Conservation (phyloP, 2,113 vertebrate species). For the Galbula dea region DNA sequence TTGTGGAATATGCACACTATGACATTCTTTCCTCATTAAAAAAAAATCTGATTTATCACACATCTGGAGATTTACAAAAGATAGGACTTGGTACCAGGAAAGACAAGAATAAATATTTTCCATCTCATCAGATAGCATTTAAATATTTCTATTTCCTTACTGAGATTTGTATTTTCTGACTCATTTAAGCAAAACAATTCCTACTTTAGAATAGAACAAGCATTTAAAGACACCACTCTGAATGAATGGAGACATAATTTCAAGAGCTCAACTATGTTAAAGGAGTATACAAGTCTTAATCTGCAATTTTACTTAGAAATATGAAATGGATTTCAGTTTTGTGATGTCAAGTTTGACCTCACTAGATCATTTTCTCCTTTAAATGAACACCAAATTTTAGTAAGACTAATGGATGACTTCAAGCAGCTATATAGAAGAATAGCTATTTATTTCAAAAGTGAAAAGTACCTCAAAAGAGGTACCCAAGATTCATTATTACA, state of each 20-base stretch:
- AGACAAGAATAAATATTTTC: not conserved
- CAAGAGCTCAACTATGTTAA: not conserved
- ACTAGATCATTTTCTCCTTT: not conserved
- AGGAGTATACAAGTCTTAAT: not conserved
- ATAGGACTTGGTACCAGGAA: not conserved
- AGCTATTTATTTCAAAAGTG: not conserved
- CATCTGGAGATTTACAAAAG: not conserved
- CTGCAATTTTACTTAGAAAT: not conserved
- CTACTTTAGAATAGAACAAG: not conserved
- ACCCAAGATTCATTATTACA: not conserved
- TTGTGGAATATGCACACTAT: not conserved
- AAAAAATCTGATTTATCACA: not conserved
- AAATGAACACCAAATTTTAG: not conserved
- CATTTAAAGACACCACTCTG: not conserved
- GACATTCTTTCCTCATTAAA: not conserved
- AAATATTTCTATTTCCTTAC: not conserved
- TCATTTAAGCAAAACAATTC: not conserved
- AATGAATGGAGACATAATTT: not conserved
- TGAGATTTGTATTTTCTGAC: not conserved
- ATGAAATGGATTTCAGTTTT: not conserved
- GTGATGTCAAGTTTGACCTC: not conserved
- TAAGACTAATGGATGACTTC: not conserved
- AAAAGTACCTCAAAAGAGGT: not conserved
- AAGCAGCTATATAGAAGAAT: not conserved
- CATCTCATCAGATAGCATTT: not conserved